phyloP scores from a whole-genome alignment of 2,888 invertebrate species.

The Cantharis rustica region DNA sequence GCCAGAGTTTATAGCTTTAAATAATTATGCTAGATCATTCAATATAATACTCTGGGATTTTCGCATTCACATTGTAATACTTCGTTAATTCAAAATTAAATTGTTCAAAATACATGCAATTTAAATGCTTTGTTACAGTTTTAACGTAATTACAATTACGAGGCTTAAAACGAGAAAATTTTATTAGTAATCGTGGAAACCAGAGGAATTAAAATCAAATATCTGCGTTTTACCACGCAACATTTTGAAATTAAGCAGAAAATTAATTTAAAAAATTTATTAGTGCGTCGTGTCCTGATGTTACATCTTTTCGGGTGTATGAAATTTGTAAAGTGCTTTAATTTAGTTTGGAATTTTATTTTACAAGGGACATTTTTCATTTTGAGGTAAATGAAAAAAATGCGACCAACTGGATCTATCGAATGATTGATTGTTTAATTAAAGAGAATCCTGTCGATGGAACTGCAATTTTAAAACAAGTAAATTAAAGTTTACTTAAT shows the following conservation, averaged over 20 bases:
- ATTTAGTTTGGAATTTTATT: neutral
- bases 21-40: too few relatives aligned
- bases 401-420: neutral
- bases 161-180: neutral
- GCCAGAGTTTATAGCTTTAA: too few relatives aligned
- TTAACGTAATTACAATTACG: neutral
- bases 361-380: neutral
- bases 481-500: neutral
- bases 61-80: neutral
- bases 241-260: neutral
- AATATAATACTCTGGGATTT: too few relatives aligned
- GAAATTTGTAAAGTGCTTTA: neutral
- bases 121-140: neutral
- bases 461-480: neutral
- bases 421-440: neutral
- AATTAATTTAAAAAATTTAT: neutral
- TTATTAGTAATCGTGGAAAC: neutral
- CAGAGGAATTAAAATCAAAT: neutral
- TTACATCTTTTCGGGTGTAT: neutral
- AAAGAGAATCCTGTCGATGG: neutral
- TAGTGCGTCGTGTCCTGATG: neutral
- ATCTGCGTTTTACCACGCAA: neutral
- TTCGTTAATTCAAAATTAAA: neutral
- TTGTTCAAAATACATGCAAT: neutral
- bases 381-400: neutral